These are phyloP conservation scores for Plagiodera versicolora DNA, from an alignment of 2,888 invertebrate genomes.

Conservation along the genomic window DNA sequence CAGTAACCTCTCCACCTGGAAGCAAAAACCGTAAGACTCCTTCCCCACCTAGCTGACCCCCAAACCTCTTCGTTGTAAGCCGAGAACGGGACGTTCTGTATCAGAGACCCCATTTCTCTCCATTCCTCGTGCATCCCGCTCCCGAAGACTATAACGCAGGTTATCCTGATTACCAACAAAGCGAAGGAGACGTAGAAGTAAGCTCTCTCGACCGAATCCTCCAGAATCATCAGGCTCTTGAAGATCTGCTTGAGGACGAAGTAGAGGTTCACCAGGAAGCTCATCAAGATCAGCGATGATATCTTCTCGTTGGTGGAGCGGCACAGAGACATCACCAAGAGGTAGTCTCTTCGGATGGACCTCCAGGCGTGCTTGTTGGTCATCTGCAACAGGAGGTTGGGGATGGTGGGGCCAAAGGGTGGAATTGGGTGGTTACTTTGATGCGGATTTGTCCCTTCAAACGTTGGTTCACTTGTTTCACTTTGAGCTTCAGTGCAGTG, in stretches of 20 bases:
- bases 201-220: conserved; percentile 35
- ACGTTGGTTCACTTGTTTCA: conserved; percentile 29
- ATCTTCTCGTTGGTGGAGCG: conserved; percentile 62
- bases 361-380: conserved; percentile 29
- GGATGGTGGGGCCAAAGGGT: too few species aligned
- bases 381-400: conserved; percentile 27
- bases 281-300: conserved; percentile 65
- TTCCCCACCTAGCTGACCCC: too few species aligned
- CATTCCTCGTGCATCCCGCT: conserved; percentile 47
- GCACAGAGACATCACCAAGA: conserved; percentile 28
- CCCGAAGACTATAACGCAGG: conserved; percentile 45
- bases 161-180: conserved; percentile 42
- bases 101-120: conserved; percentile 45
- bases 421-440: too few species aligned
- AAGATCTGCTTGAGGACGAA: conserved; percentile 73
- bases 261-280: conserved; percentile 71
- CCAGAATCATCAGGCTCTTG: conserved; percentile 58
- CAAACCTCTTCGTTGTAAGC: conserved; percentile 68
- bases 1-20: conserved; percentile 36
- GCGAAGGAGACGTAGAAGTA: conserved; percentile 51
- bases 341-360: conserved; percentile 32
- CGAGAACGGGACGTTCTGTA: conserved; percentile 65
- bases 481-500: conserved; percentile 25
- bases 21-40: too few species aligned
- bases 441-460: conserved; percentile 20